Base-by-base conservation (phyloP, 2,888 invertebrate genomes). In the Lycia hirtaria region DNA sequence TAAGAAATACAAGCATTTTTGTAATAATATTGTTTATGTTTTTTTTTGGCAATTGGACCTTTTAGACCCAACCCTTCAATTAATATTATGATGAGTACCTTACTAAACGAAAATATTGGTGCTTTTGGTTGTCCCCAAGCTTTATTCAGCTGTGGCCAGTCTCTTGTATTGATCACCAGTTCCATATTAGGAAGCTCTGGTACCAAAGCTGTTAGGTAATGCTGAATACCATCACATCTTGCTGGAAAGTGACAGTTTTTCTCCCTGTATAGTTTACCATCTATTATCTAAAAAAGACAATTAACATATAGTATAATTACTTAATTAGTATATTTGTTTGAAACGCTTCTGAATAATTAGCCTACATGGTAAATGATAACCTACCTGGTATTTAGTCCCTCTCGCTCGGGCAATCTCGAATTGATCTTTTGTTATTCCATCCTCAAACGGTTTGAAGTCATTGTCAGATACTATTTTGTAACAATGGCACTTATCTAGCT, bases 41-140 rank as follows among this genome's bases (percentile, higher is more conserved):
- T n/a, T n/a, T n/a, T n/a, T n/a, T n/a, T n/a, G n/a, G n/a, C n/a
- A n/a, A n/a, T n/a, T n/a, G n/a, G n/a, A n/a, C n/a, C n/a, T n/a
- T n/a, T n/a, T n/a, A n/a, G n/a, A n/a, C n/a, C n/a, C 30, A 2
- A 30, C 3, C 1, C 30, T 30, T n/a, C 1, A 9, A 12, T 20
- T 24, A 4, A 40, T 7, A n/a, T 10, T 19, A 5, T 44, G 47
- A 56, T 64, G 51, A 75, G 71, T 73, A 96, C 96, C 94, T 98
- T 99, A 82, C 98, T 98, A 81, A 99, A 99, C 2, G 98, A 99
- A 80, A 99, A 96, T n/a, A 99, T 94, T 10, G 99, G 98, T 24
- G 94, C 93, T 68, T 93, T 87, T 5, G 87, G 80, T 28, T 88
- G 88, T 0, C 93, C 93, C 90, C 94, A 94, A 50, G 93, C 87